phyloP scores from a whole-genome alignment of 1,140 invertebrate species.

The Meloidogyne hapla region DNA sequence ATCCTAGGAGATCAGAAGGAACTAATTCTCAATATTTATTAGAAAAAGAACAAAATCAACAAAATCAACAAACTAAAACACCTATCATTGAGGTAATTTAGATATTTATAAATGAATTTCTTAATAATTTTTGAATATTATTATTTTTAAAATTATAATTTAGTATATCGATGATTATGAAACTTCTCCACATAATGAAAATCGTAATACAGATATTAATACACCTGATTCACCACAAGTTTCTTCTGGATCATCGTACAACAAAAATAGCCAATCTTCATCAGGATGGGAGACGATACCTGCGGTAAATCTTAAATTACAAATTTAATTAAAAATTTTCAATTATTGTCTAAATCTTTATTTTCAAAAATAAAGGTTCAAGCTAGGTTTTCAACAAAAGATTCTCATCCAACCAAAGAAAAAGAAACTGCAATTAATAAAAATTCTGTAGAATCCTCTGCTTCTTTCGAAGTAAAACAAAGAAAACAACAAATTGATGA shows the following conservation, averaged over 20 bases:
- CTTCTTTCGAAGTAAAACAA: background rate
- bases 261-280: too few relatives aligned
- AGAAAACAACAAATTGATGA: background rate
- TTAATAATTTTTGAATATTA: background rate
- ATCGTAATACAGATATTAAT: background rate
- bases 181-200: background rate
- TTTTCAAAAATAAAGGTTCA: background rate
- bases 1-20: background rate
- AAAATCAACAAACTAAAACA: background rate
- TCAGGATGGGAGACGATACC: background rate
- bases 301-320: background rate
- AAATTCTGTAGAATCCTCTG: background rate
- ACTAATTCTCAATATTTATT: background rate
- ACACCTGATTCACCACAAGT: background rate
- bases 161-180: background rate
- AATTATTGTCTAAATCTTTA: too few relatives aligned
- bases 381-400: background rate
- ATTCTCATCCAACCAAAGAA: background rate
- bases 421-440: background rate
- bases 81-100: background rate
- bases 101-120: background rate
- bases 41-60: background rate
- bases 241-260: background rate
- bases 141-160: background rate
- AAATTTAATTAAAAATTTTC: too few relatives aligned